phyloP scores from a whole-genome alignment of 2,888 invertebrate species.

The Prenolepis imparis region DNA sequence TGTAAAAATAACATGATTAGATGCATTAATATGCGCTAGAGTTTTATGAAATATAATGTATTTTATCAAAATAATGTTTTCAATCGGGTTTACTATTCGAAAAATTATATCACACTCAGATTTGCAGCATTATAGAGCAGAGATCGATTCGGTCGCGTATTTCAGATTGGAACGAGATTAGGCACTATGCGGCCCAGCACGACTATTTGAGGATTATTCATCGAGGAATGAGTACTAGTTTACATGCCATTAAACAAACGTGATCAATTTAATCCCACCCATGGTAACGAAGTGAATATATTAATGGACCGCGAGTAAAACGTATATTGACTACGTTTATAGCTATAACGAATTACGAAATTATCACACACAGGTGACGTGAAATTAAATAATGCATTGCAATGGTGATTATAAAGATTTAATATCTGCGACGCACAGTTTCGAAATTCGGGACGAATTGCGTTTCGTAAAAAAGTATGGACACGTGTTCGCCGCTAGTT shows the following conservation, averaged over 20 bases:
- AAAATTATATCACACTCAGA: background rate
- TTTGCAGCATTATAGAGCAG: too few species aligned
- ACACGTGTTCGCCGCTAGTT: slow-evolving; percentile 25
- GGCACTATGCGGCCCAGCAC: background rate
- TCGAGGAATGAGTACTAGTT: background rate
- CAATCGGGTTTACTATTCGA: background rate
- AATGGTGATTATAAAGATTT: slow-evolving; percentile 21
- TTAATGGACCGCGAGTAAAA: background rate
- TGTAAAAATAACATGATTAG: background rate
- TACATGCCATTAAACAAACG: slow-evolving; percentile 18
- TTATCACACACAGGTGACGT: slow-evolving; percentile 22
- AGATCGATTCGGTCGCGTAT: slow-evolving; percentile 8
- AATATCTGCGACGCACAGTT: slow-evolving; percentile 2
- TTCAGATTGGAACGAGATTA: slow-evolving; percentile 12
- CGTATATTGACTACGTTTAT: slow-evolving; percentile 12
- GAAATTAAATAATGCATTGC: slow-evolving; percentile 5
- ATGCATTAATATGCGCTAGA: background rate
- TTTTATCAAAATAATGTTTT: background rate
- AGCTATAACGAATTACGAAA: slow-evolving; percentile 14
- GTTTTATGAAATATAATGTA: background rate
- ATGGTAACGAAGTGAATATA: slow-evolving; percentile 11
- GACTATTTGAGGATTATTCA: slow-evolving; percentile 12
- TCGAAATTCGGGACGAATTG: background rate
- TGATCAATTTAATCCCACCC: background rate
- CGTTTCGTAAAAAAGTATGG: slow-evolving; percentile 17